Evolutionary conservation across 2,888 invertebrate species (phyloP).

Genomic region (Notocelia uddmanniana): DNA sequence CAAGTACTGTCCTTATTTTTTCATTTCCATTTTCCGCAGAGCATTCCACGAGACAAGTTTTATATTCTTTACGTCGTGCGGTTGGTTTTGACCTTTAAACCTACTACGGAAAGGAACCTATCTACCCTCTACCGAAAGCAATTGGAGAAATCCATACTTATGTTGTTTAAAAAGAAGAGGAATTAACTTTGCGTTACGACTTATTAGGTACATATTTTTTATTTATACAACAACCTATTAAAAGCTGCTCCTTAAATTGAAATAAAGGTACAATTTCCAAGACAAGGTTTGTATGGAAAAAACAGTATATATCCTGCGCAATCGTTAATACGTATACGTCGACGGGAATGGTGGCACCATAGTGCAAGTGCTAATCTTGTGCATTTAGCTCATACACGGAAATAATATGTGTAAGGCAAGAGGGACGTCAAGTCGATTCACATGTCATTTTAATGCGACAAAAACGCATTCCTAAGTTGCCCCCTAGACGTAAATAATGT

Average conservation of each 20-base stretch:
- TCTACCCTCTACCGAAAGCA: too few species aligned
- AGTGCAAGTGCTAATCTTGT: neutral
- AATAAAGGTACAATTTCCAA: too few species aligned
- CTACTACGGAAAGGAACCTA: neutral
- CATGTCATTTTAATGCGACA: neutral
- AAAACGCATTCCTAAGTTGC: neutral
- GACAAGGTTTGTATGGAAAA: too few species aligned
- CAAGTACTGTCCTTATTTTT: neutral
- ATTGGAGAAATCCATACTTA: neutral
- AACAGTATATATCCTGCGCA: too few species aligned
- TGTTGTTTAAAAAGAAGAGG: too few species aligned
- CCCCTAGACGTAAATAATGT: constrained; percentile 54
- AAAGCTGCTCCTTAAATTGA: too few species aligned
- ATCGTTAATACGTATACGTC: too few species aligned
- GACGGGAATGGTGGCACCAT: neutral
- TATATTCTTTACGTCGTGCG: neutral
- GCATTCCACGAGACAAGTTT: neutral
- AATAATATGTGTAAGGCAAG: neutral
- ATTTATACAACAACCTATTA: too few species aligned
- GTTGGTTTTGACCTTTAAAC: neutral
- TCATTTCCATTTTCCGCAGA: neutral
- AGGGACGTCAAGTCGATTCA: neutral
- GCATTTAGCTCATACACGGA: neutral
- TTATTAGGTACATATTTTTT: too few species aligned
- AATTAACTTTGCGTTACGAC: too few species aligned